phyloP scores from a whole-genome alignment of 1,140 invertebrate genomes.

The Cardiocondyla obscurior region DNA sequence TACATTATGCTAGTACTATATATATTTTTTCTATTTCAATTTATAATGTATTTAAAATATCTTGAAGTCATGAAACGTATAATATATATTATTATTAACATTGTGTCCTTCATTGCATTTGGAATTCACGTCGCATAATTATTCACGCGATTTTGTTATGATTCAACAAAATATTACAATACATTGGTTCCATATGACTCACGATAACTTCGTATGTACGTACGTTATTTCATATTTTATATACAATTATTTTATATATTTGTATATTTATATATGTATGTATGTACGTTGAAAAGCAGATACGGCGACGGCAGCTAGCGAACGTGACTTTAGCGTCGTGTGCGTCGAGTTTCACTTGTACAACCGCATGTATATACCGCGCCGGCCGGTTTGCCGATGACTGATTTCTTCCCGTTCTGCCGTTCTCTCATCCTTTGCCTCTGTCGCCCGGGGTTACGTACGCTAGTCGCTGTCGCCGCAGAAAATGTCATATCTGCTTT shows the following conservation, averaged over 20 bases:
- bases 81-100: constrained; percentile 47
- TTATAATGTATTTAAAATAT: constrained; percentile 74
- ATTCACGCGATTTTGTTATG: not conserved
- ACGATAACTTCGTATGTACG: constrained; percentile 47
- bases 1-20: constrained; percentile 61
- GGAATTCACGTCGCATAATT: constrained; percentile 42
- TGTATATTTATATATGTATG: constrained; percentile 54
- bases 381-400: too few relatives aligned
- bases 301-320: too few relatives aligned
- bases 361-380: too few relatives aligned
- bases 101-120: constrained; percentile 59
- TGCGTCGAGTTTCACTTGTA: too few relatives aligned
- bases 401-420: too few relatives aligned
- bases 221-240: constrained; percentile 28
- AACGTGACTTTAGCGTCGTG: too few relatives aligned
- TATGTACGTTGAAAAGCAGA: too few relatives aligned
- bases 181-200: constrained; percentile 58
- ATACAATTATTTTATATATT: constrained; percentile 55
- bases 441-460: too few relatives aligned
- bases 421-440: too few relatives aligned
- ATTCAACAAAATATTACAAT: constrained; percentile 31
- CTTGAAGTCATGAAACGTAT: constrained; percentile 56
- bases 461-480: too few relatives aligned
- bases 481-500: too few relatives aligned
- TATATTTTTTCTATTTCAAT: constrained; percentile 40